Base-by-base conservation (phyloP, 2,113 vertebrate genomes). In the Bombycilla garrulus region DNA sequence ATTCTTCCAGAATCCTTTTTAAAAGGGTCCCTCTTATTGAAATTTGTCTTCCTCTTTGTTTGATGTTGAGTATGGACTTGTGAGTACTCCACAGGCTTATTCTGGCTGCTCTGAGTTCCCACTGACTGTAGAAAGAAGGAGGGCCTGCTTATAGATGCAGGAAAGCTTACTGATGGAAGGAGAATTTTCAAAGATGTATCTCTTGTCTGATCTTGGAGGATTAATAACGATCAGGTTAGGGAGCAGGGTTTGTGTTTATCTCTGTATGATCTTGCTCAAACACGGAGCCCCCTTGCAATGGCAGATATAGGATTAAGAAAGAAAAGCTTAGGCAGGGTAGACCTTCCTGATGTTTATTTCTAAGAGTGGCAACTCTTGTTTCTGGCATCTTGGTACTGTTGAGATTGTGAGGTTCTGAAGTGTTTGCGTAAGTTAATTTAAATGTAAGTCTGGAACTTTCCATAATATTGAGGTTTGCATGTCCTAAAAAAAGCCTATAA, bases 31-130 rank as follows among this genome's bases (percentile, higher is more conserved):
- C 0, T 15, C 10, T 28, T 81, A 18, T 54, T 88, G n/a, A 81
- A 74, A 28, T 26, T n/a, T 22, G 2, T 60, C 9, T 31, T 84
- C 8, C 3, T 51, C 7, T 56, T 71, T 1, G 2, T 62, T 62
- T 35, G 44, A 20, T 6, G 2, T 70, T 71, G 21, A 15, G 0
- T 31, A 4, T 31, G 20, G 25, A 9, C 22, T 48, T 48, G 0
- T 56, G 12, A 0, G 1, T 42, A 4, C 5, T 70, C 4, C 54
- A 2, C 3, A 9, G 31, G 29, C 19, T 70, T 84, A 19, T 31
- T 74, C 31, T 72, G 36, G 7, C 24, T 61, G 23, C 25, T 84
- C 16, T 36, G 57, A 36, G 38, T 78, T 94, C 14, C 21, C 12
- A 5, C 10, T 44, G 31, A 21, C 15, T 1, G 1, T 24, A 26